Percentiles rank a stretch among this genome's conserved stretches.
Evolutionary conservation across 2,888 invertebrate genomes (phyloP).

Genomic region (Morpho achilles): DNA sequence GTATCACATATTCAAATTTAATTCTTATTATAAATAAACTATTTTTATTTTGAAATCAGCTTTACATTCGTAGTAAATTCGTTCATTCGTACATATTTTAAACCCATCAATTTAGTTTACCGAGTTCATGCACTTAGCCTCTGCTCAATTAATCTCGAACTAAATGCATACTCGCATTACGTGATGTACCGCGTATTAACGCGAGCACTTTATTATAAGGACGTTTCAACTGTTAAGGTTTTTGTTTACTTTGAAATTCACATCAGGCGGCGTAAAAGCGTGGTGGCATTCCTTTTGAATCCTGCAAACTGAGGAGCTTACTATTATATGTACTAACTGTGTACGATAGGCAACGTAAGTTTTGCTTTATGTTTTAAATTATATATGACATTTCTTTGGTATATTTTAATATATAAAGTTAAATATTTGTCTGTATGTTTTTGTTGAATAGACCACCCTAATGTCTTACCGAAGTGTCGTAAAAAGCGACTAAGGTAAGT

Average conservation of each 20-base stretch:
- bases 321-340: slow-evolving; percentile 11
- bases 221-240: slow-evolving; percentile 17
- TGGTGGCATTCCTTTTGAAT: slow-evolving; percentile 22
- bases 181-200: slow-evolving; percentile 7
- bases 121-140: slow-evolving; percentile 9
- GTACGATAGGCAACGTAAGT: slow-evolving; percentile 6
- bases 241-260: slow-evolving; percentile 24
- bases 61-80: not conserved
- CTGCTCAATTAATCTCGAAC: slow-evolving; percentile 13
- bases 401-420: too few species aligned
- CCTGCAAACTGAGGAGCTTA: slow-evolving; percentile 18
- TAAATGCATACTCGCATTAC: slow-evolving; percentile 12
- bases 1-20: too few species aligned
- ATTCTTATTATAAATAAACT: too few species aligned
- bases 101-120: slow-evolving; percentile 9
- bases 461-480: too few species aligned
- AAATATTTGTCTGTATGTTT: not conserved
- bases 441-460: too few species aligned
- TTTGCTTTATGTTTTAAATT: not conserved
- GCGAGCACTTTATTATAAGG: slow-evolving; percentile 9
- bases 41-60: too few species aligned
- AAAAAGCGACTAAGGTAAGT: too few species aligned
- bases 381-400: too few species aligned
- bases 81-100: slow-evolving; percentile 3
- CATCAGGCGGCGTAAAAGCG: slow-evolving; percentile 20